phyloP scores from a whole-genome alignment of 2,888 invertebrate genomes.

The Cryptocephalus moraei region DNA sequence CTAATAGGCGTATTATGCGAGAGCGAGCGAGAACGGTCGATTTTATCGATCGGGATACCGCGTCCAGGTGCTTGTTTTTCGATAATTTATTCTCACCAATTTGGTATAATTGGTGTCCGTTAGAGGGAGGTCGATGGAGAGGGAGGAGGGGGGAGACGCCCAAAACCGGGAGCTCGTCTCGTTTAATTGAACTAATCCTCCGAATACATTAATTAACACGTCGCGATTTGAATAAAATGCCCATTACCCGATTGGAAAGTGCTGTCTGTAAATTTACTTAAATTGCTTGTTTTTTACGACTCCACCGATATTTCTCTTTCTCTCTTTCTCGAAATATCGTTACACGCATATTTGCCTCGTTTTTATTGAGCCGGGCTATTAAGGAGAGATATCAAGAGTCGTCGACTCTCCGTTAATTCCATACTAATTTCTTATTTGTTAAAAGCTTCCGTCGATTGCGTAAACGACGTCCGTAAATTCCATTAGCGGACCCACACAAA shows the following conservation, averaged over 20 bases:
- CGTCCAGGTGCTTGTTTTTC: slow-evolving; percentile 31
- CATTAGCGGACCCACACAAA: too few species aligned
- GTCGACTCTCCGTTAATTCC: too few species aligned
- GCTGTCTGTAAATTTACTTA: slow-evolving; percentile 22
- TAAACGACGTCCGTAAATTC: too few species aligned
- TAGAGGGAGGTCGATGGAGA: slow-evolving; percentile 23
- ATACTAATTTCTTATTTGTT: too few species aligned
- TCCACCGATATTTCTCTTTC: slow-evolving; percentile 15
- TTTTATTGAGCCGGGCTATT: too few species aligned
- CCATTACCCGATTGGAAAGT: slow-evolving; percentile 37
- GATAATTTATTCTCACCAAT: slow-evolving; percentile 36
- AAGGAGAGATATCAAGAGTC: too few species aligned
- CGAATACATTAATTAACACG: slow-evolving; percentile 39
- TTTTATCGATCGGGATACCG: too few species aligned
- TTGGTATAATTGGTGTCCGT: slow-evolving; percentile 35
- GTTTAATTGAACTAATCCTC: slow-evolving; percentile 27
- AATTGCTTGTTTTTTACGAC: slow-evolving; percentile 22
- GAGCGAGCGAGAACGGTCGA: too few species aligned
- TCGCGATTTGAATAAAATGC: slow-evolving; percentile 39
- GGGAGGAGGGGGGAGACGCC: slow-evolving; percentile 30
- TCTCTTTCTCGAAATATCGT: background rate
- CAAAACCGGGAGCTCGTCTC: slow-evolving; percentile 36
- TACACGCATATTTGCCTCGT: too few species aligned
- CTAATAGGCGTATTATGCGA: too few species aligned
- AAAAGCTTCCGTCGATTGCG: too few species aligned